Conservation (phyloP, 2,113 vertebrate genomes). For the Diglossa brunneiventris region DNA sequence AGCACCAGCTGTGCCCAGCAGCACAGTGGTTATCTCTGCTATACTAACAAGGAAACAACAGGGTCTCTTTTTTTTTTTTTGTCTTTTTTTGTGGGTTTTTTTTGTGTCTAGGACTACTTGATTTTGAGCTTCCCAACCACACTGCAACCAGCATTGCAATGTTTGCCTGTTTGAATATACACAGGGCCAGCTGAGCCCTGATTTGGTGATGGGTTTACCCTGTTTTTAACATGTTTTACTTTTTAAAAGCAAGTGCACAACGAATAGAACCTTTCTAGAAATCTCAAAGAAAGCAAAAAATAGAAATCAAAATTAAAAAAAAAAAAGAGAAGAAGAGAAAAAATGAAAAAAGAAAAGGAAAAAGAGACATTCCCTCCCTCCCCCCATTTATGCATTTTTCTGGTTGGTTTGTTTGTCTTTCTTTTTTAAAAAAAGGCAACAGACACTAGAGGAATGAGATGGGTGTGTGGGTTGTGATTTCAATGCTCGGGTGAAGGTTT, state of each 20-base stretch:
- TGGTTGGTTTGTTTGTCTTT: constrained; percentile 61
- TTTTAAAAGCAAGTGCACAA: constrained; percentile 82
- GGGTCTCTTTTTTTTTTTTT: neutral
- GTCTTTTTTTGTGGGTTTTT: neutral
- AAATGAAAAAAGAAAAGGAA: neutral
- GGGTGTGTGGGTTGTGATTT: constrained; percentile 63
- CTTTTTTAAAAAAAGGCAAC: constrained; percentile 81
- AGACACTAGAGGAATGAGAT: constrained; percentile 90
- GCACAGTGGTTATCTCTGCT: constrained; percentile 51
- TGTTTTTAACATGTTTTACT: constrained; percentile 60
- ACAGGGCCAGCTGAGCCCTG: constrained; percentile 68
- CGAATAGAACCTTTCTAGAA: constrained; percentile 79
- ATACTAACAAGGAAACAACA: constrained; percentile 60
- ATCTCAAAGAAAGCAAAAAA: constrained; percentile 53
- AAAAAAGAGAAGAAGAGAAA: neutral
- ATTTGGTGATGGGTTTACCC: constrained; percentile 69
- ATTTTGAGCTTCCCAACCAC: constrained; percentile 68
- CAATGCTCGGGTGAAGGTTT: constrained; percentile 77
- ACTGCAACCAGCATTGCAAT: neutral
- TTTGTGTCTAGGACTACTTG: constrained; percentile 47
- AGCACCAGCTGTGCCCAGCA: constrained; percentile 51
- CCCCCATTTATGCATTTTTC: constrained; percentile 57
- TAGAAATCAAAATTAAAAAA: neutral
- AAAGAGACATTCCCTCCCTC: constrained; percentile 2
- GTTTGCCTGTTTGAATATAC: constrained; percentile 23